Evolutionary conservation across 2,797 vertebrate species (phyloP).

Genomic region (Carduelis carduelis): DNA sequence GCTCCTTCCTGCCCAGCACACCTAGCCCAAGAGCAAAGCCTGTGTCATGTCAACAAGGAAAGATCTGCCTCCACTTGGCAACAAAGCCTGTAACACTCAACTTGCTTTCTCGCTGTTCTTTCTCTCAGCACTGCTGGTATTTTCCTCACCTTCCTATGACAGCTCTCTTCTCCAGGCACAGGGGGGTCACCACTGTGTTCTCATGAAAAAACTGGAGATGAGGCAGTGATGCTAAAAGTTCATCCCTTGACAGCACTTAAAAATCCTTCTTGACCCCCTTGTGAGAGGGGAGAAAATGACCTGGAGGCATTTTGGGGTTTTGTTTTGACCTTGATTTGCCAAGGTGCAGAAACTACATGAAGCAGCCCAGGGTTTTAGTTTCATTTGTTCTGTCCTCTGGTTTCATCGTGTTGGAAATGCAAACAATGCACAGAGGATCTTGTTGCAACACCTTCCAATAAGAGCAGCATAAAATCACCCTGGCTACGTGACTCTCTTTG

Average conservation of each 20-base stretch:
- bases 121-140: background rate
- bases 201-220: background rate
- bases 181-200: background rate
- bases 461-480: background rate
- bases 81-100: background rate
- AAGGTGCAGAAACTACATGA: background rate
- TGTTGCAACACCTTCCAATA: constrained; percentile 16
- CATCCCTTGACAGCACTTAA: background rate
- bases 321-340: background rate
- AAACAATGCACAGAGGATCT: background rate
- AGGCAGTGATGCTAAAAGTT: background rate
- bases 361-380: background rate
- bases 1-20: background rate
- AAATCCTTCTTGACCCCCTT: background rate
- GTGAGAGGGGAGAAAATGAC: background rate
- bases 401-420: constrained; percentile 1
- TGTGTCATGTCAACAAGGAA: constrained; percentile 40
- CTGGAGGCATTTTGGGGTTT: background rate
- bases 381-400: background rate
- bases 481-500: background rate
- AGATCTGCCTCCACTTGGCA: constrained; percentile 49
- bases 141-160: background rate
- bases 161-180: background rate
- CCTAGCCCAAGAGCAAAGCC: constrained; percentile 50
- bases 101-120: constrained; percentile 11